Evolutionary conservation across 1,140 invertebrate species (phyloP).

Genomic region (Psix sp.): DNA sequence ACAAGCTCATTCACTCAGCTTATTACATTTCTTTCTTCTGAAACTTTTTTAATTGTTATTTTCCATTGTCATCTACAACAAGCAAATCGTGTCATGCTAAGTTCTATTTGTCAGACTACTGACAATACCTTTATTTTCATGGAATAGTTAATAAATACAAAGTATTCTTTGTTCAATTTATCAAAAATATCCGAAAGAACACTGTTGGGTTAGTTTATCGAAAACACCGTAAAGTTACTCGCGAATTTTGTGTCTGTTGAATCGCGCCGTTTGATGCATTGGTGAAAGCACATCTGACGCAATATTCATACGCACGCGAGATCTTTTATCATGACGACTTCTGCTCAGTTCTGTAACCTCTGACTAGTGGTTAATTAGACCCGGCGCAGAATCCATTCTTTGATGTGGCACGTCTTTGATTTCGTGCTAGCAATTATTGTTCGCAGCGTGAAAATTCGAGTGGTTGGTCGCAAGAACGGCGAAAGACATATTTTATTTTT

Average conservation of each 20-base stretch:
- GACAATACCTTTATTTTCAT: too few relatives aligned
- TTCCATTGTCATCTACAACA: too few relatives aligned
- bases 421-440: conserved; percentile 16
- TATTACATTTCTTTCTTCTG: too few relatives aligned
- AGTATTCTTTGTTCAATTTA: too few relatives aligned
- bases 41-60: too few relatives aligned
- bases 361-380: conserved; percentile 47
- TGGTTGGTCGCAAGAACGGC: conserved; percentile 14
- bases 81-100: too few relatives aligned
- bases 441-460: conserved; percentile 34
- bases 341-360: conserved; percentile 44
- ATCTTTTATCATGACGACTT: conserved; percentile 64
- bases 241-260: conserved; percentile 21
- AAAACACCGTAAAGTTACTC: background rate
- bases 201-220: background rate
- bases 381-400: conserved; percentile 19
- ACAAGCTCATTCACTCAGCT: too few relatives aligned
- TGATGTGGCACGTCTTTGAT: conserved; percentile 6
- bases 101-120: too few relatives aligned
- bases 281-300: conserved; percentile 65
- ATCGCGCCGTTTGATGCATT: conserved; percentile 47
- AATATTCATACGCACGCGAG: conserved; percentile 66
- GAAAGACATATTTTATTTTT: conserved; percentile 18
- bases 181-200: too few relatives aligned
- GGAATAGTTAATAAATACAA: too few relatives aligned